phyloP scores from a whole-genome alignment of 35 echinoderm and acorn worm genomes.

The Chiridota heheva region DNA sequence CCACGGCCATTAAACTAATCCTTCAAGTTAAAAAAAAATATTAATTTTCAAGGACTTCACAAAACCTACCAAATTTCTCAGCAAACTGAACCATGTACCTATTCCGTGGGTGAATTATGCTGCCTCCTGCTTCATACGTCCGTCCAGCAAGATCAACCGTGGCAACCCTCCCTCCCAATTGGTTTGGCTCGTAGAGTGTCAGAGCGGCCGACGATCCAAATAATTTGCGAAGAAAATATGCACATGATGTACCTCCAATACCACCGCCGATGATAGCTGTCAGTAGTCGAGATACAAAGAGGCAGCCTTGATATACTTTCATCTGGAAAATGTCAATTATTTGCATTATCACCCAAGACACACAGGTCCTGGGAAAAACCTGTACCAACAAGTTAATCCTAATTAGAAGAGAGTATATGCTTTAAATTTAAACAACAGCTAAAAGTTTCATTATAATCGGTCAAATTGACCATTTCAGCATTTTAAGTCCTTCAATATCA shows the following conservation, averaged over 20 bases:
- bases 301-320: no score
- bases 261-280: constrained; percentile 76
- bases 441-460: no score
- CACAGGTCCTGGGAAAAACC: no score
- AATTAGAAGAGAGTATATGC: no score
- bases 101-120: constrained; percentile 77
- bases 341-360: no score
- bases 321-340: no score
- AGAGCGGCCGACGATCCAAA: constrained; percentile 62
- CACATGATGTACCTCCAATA: constrained; percentile 73
- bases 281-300: no score
- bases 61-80: constrained; percentile 70
- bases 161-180: constrained; percentile 68
- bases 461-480: no score
- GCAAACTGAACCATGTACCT: constrained; percentile 76
- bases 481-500: no score
- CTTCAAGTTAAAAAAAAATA: background rate
- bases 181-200: constrained; percentile 54
- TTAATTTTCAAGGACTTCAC: background rate
- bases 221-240: constrained; percentile 53
- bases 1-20: background rate
- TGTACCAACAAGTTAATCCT: no score
- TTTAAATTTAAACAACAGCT: no score
- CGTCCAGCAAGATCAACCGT: constrained; percentile 56
- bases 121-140: constrained; percentile 70